These are phyloP conservation scores for Gadus chalcogrammus DNA, from an alignment of 2,113 vertebrate species.

Conservation along the genomic window DNA sequence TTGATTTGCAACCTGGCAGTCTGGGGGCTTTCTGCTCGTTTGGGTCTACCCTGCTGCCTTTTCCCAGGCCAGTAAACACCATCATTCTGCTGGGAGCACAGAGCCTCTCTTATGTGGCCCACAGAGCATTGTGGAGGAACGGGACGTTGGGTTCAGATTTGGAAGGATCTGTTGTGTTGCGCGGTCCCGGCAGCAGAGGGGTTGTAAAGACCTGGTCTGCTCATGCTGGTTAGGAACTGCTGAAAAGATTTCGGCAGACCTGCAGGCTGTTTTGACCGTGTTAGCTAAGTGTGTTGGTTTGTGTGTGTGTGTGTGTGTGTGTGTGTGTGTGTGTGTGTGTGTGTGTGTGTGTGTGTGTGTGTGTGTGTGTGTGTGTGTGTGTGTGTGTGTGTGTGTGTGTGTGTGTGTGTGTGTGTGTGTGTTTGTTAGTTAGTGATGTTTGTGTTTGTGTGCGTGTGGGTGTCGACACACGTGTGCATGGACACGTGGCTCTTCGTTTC, in stretches of 20 bases:
- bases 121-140: background rate
- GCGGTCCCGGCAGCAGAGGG: no score
- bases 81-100: background rate
- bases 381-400: no score
- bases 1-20: background rate
- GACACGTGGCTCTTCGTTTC: slow-evolving; percentile 26
- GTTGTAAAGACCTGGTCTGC: no score
- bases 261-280: background rate
- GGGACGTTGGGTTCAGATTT: background rate
- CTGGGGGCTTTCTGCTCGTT: background rate
- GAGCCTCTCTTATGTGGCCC: background rate
- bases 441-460: slow-evolving; percentile 18
- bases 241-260: background rate
- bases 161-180: no score
- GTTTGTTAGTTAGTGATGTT: slow-evolving; percentile 8
- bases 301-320: no score
- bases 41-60: background rate
- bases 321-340: background rate
- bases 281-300: slow-evolving; percentile 24
- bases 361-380: no score
- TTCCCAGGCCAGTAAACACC: background rate
- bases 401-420: slow-evolving; percentile 16
- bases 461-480: slow-evolving; percentile 35
- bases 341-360: no score
- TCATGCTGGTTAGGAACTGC: background rate